Evolutionary conservation across 2,797 vertebrate species (phyloP), one percentile per base, ranked within the genome.

Genomic region (Holocentrus rufus): DNA sequence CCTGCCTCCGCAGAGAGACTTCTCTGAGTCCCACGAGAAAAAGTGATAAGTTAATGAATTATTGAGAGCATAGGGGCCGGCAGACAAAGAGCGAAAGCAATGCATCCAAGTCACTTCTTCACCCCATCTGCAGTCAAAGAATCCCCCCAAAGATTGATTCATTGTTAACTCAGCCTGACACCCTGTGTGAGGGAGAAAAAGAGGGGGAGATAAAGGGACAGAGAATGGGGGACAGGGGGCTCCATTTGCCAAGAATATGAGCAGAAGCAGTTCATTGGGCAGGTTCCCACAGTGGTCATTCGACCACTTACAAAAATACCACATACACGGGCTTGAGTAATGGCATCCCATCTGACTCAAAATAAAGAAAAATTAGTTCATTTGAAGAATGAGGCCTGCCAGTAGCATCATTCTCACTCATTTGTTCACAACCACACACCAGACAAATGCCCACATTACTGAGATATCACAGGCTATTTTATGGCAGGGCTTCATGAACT

Each of bases 161-260:
- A 95, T 94, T 94, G 93, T 94, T 94, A 95, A 95, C 91, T 79
- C 90, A 89, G 92, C 90, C 93, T 94, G 93, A 94, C 93, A 93
- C 92, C 90, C 91, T 87, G 90, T 90, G 92, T 90, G 92, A 92
- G 89, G 78, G 92, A 89, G 90, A 90, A 90, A 90, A 87, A 93
- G 87, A 91, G 86, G 85, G 88, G 84, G 17, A 93, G 91, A 94
- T 92, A 93, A 92, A 91, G 90, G 91, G 87, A 87, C 78, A 85
- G 89, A 92, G 92, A 94, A 92, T 92, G 83, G 90, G 86, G 88
- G 87, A 90, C 88, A 89, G 81, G 88, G 90, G 90, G 86, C 87
- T 91, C 89, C 82, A 85, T 91, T 94, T 90, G 89, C 90, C 85
- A 88, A 90, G 89, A 92, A 92, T 91, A 92, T 91, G 90, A 92